Evolutionary conservation across 1,140 invertebrate species (phyloP).

Genomic region (Vanessa tameamea): DNA sequence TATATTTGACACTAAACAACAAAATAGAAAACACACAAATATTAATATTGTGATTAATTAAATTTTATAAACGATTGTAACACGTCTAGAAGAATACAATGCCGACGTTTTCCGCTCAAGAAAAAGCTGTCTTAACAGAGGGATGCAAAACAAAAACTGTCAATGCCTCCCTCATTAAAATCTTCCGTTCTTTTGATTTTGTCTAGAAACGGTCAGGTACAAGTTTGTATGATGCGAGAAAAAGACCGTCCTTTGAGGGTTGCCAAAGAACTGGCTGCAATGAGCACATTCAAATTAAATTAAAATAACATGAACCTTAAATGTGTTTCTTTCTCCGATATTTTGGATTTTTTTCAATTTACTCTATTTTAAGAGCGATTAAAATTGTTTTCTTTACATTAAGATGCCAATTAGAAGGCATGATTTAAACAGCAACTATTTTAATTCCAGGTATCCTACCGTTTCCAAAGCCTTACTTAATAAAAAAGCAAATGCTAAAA

Average conservation of each 20-base stretch:
- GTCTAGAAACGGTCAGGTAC: slow-evolving; percentile 70
- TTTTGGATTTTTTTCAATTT: slow-evolving; percentile 7
- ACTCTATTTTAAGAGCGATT: neutral
- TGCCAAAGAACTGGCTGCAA: slow-evolving; percentile 49
- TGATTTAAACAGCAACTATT: slow-evolving; percentile 20
- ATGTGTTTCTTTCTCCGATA: slow-evolving; percentile 21
- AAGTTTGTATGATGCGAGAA: slow-evolving; percentile 56
- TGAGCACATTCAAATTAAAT: slow-evolving; percentile 54
- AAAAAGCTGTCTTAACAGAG: slow-evolving; percentile 38
- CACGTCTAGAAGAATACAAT: slow-evolving; percentile 33
- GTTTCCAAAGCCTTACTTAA: slow-evolving; percentile 24
- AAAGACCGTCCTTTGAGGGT: slow-evolving; percentile 68
- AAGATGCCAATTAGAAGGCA: slow-evolving; percentile 13
- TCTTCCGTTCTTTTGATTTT: slow-evolving; percentile 78
- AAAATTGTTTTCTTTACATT: neutral
- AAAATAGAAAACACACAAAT: neutral
- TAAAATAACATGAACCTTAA: slow-evolving; percentile 40
- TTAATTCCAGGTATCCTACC: slow-evolving; percentile 42
- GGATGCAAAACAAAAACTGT: slow-evolving; percentile 70
- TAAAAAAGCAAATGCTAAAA: slow-evolving; percentile 37
- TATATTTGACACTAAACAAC: too few relatives aligned
- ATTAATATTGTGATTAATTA: neutral
- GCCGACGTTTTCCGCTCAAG: slow-evolving; percentile 12
- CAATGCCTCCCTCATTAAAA: slow-evolving; percentile 76
- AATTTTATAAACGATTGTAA: slow-evolving; percentile 8